Base-by-base conservation (phyloP, 2,113 vertebrate genomes). In the Channa argus region DNA sequence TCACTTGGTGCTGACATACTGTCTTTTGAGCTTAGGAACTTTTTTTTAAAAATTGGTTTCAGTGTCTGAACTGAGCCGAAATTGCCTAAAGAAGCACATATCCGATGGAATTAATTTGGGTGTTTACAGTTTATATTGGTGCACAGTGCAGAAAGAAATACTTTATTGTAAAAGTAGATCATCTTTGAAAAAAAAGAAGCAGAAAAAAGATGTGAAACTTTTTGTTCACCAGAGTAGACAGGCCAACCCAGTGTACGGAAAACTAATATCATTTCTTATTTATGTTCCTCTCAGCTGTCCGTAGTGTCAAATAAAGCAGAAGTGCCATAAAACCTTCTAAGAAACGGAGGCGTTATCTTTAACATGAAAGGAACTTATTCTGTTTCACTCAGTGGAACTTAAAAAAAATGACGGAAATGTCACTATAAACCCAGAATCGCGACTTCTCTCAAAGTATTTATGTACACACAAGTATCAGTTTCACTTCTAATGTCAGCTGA, bases 361-460 rank as follows among this genome's bases (percentile, higher is more conserved):
- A 64, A 11, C 13, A 59, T 61, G 49, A 51, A 39, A 61, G 60
- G 24, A 61, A 47, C 74, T 81, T 37, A 71, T 38, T 55, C 52
- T 8, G 39, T 36, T 44, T 47, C 45, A 54, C n/a, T 8, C 3
- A 2, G 43, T 41, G 15, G 3, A 72, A 39, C 14, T 61, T n/a
- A 39, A 75, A 71, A 65, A 24, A 24, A 24, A 24, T 1, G 24
- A 24, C 34, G 12, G 33, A 73, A 78, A 71, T 10, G 54, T 15
- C 82, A 65, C 34, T 74, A 69, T 43, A 49, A 41, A 3, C 37
- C 7, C 38, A n/a, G 13, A 13, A 5, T 2, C 1, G 14, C 0
- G 4, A 8, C 24, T 39, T 24, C 10, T 61, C 33, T 51, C 39
- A 41, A 41, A 41, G 4, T 2, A 1, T 4, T 41, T 41, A 5